These are phyloP conservation scores for Tachina grossa DNA, from an alignment of 2,888 invertebrate genomes.

Conservation along the genomic window DNA sequence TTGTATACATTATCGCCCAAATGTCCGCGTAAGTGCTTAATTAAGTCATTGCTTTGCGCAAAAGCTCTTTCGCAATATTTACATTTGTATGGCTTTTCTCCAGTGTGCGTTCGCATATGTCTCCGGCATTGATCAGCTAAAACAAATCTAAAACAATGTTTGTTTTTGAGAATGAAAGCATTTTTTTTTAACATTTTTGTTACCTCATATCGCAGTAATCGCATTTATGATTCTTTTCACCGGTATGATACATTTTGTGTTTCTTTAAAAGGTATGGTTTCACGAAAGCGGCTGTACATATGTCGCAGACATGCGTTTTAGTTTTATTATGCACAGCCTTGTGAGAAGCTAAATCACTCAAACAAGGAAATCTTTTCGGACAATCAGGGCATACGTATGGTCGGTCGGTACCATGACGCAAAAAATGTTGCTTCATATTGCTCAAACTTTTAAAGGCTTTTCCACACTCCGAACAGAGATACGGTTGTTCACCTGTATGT, in stretches of 20 bases:
- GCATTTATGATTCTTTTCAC: conserved; percentile 81
- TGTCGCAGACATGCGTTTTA: conserved; percentile 86
- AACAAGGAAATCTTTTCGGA: conserved; percentile 84
- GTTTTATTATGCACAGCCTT: conserved; percentile 83
- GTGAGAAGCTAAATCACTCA: conserved; percentile 84
- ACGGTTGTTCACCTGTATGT: conserved; percentile 84
- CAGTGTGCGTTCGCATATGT: conserved; percentile 85
- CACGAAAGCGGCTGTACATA: conserved; percentile 85
- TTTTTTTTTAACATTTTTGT: neutral
- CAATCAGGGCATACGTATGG: conserved; percentile 84
- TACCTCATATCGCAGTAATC: conserved; percentile 76
- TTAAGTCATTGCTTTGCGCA: conserved; percentile 74
- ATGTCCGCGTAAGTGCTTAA: conserved; percentile 83
- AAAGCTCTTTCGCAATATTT: conserved; percentile 73
- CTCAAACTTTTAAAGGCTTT: conserved; percentile 84
- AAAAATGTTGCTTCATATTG: conserved; percentile 84
- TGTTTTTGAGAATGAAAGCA: neutral
- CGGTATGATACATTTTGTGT: conserved; percentile 86
- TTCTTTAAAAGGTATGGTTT: conserved; percentile 85
- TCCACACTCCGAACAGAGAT: conserved; percentile 85
- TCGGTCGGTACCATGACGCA: conserved; percentile 84
- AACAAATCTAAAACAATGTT: conserved; percentile 82
- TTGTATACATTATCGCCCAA: conserved; percentile 85
- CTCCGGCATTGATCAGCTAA: conserved; percentile 85
- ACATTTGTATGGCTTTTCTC: conserved; percentile 77